Base-by-base conservation (phyloP, 2,113 vertebrate genomes). In the Malurus melanocephalus region DNA sequence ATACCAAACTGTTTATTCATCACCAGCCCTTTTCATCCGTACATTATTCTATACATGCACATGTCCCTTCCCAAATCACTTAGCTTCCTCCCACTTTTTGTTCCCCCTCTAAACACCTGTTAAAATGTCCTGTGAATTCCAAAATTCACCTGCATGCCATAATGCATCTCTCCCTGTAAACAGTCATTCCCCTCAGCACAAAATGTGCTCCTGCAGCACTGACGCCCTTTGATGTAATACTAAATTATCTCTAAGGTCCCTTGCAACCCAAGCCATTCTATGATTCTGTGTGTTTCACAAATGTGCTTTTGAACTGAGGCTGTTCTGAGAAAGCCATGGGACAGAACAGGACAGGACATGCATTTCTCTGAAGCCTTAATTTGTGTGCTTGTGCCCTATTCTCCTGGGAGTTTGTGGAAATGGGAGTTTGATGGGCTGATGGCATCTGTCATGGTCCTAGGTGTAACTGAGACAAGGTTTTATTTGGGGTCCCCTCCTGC, bases 31-130 rank as follows among this genome's bases (percentile, higher is more conserved):
- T 61, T 61, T 43, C 26, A 38, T 52, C 3, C 11, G 15, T 17
- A 43, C 52, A 33, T 66, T 68, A 13, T 17, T 78, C 2, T 71
- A 66, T 83, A 75, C 13, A 23, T 0, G 0, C 1, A 2, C 5
- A 13, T n/a, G 12, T 45, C 6, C 20, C 15, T 72, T 43, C 26
- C 16, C 49, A 82, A 8, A 69, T 74, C 21, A 82, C 11, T 13
- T 20, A 28, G 18, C 38, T 60, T 17, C 6, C 19, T 69, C 10
- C 2, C 30, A 30, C 11, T 19, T 66, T 43, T 61, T 7, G 1
- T 60, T 45, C 16, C 14, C 6, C 4, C 4, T 83, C 19, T 66
- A 56, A 75, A 75, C 2, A 16, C 21, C 3, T 17, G 22, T 35
- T 55, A 73, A 30, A 55, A 78, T 75, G 9, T 38, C 10, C 33